Conservation (phyloP, 2,797 vertebrate species). For the Threskiornis aethiopicus region DNA sequence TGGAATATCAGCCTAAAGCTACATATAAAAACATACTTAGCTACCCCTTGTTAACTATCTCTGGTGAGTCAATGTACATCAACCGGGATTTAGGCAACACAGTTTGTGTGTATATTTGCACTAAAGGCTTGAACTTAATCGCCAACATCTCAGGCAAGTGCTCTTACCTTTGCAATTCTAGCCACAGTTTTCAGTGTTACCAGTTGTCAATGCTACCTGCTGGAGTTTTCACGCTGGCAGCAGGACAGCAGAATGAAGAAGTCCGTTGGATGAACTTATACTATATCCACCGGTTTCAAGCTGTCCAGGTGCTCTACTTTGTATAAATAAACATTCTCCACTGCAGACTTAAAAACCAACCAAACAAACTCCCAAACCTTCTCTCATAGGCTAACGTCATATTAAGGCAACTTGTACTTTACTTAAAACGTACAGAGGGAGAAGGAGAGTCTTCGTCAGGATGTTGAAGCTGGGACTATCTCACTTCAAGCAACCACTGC, state of each 20-base stretch:
- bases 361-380: neutral
- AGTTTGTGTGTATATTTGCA: neutral
- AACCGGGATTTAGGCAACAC: neutral
- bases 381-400: neutral
- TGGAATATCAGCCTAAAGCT: neutral
- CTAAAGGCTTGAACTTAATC: neutral
- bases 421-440: neutral
- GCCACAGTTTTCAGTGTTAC: neutral
- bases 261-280: neutral
- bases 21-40: neutral
- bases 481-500: neutral
- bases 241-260: neutral
- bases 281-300: neutral
- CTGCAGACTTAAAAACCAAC: neutral
- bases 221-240: neutral
- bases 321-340: neutral
- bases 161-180: neutral
- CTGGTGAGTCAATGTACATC: neutral
- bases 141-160: neutral
- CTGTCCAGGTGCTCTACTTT: neutral
- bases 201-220: neutral
- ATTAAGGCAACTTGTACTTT: neutral
- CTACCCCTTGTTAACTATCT: neutral
- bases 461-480: neutral
- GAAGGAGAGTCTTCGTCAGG: neutral